These are phyloP conservation scores for Cheilosia vernalis DNA, from an alignment of 2,888 invertebrate genomes.

Conservation along the genomic window DNA sequence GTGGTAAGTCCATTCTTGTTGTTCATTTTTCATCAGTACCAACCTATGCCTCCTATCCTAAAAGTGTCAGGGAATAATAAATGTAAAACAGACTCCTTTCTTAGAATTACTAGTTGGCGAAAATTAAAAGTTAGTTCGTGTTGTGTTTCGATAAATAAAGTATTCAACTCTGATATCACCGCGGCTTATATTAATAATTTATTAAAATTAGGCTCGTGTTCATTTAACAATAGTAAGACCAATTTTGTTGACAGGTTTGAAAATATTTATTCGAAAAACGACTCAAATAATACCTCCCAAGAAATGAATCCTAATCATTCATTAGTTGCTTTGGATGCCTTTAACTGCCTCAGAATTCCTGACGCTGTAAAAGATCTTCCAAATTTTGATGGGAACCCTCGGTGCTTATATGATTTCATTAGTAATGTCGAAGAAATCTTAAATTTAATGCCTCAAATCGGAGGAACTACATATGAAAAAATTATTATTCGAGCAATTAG, in stretches of 20 bases:
- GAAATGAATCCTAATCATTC: slow-evolving; percentile 2
- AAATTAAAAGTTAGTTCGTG: slow-evolving; percentile 3
- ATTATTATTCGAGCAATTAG: no score
- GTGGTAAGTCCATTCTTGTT: slow-evolving; percentile 12
- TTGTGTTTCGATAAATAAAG: slow-evolving; percentile 2
- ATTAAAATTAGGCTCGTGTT: not conserved
- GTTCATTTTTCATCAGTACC: slow-evolving; percentile 7
- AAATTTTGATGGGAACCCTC: no score
- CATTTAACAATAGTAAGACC: slow-evolving; percentile 1
- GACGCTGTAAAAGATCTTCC: no score
- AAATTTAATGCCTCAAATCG: no score
- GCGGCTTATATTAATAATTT: slow-evolving; percentile 1
- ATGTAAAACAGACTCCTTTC: slow-evolving; percentile 11
- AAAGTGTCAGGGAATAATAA: slow-evolving; percentile 4
- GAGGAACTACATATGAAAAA: no score
- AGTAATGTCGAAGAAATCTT: no score
- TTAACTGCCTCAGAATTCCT: no score
- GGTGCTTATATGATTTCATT: no score
- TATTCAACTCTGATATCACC: slow-evolving; percentile 3
- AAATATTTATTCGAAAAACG: slow-evolving; percentile 3
- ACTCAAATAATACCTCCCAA: not conserved
- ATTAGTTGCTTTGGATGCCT: not conserved
- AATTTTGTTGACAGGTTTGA: slow-evolving; percentile 3
- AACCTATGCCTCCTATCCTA: slow-evolving; percentile 6
- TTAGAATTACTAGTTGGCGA: slow-evolving; percentile 2